Conservation (phyloP, 2,113 vertebrate genomes). For the Erinaceus europaeus region DNA sequence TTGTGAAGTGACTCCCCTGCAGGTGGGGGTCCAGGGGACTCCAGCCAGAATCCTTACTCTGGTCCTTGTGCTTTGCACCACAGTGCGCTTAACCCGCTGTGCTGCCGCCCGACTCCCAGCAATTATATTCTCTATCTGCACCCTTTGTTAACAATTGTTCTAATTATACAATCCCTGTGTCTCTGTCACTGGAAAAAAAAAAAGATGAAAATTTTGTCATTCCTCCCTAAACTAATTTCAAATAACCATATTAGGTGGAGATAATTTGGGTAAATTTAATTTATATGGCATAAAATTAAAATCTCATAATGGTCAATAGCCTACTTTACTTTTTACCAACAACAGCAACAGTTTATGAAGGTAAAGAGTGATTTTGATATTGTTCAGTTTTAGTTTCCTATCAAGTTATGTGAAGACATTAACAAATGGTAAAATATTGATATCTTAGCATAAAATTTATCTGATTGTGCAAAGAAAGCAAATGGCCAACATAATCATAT, state of each 20-base stretch:
- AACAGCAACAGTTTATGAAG: neutral
- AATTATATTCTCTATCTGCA: neutral
- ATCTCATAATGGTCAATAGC: neutral
- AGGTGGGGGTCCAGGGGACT: too few species aligned
- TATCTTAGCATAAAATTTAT: neutral
- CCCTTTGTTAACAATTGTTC: neutral
- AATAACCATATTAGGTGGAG: neutral
- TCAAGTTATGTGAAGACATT: neutral
- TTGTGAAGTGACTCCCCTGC: too few species aligned
- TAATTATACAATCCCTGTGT: neutral
- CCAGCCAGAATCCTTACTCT: too few species aligned
- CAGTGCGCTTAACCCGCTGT: too few species aligned
- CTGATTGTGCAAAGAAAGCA: neutral
- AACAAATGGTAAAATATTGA: neutral
- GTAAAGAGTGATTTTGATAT: neutral
- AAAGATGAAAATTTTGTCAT: neutral
- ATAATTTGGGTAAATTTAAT: neutral
- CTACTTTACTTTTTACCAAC: neutral
- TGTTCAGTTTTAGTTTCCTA: neutral
- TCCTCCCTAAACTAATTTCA: neutral
- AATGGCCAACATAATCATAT: neutral
- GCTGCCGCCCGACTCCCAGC: too few species aligned
- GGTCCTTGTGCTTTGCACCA: too few species aligned
- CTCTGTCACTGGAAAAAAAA: too few species aligned
- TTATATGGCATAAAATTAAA: neutral